These are phyloP conservation scores for Ochotona curzoniae DNA, from an alignment of 2,113 vertebrate genomes.

Conservation along the genomic window DNA sequence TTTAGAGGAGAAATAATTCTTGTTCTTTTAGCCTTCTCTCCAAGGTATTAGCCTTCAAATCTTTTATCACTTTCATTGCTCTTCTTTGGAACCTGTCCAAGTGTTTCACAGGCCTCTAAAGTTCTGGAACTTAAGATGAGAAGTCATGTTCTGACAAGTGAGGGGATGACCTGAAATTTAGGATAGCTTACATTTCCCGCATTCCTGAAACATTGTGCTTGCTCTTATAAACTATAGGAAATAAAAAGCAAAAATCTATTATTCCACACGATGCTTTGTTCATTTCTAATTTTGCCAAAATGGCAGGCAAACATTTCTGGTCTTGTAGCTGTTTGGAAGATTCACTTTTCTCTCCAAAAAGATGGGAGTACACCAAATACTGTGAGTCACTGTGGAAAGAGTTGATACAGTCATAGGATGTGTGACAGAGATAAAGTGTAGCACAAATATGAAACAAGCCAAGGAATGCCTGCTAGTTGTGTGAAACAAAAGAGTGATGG, in stretches of 20 bases:
- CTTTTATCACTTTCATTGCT: constrained; percentile 80
- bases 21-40: constrained; percentile 72
- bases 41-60: constrained; percentile 76
- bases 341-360: neutral
- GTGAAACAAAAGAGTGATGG: neutral
- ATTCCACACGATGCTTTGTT: neutral
- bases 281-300: constrained; percentile 9
- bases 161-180: constrained; percentile 48
- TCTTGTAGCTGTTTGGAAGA: neutral
- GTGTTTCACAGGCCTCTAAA: constrained; percentile 63
- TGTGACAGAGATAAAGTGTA: neutral
- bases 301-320: neutral
- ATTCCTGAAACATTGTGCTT: constrained; percentile 18
- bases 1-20: constrained; percentile 80
- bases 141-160: constrained; percentile 60
- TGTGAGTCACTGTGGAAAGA: neutral
- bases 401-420: neutral
- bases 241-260: constrained; percentile 52
- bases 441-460: neutral
- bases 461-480: neutral
- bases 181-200: neutral
- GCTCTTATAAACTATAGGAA: constrained; percentile 39
- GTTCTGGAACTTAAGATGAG: constrained; percentile 60
- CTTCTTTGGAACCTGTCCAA: constrained; percentile 67
- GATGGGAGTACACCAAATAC: neutral